Evolutionary conservation across 2,113 vertebrate species (phyloP), one percentile per base, ranked within the genome.

Genomic region (Neolamprologus sp.): DNA sequence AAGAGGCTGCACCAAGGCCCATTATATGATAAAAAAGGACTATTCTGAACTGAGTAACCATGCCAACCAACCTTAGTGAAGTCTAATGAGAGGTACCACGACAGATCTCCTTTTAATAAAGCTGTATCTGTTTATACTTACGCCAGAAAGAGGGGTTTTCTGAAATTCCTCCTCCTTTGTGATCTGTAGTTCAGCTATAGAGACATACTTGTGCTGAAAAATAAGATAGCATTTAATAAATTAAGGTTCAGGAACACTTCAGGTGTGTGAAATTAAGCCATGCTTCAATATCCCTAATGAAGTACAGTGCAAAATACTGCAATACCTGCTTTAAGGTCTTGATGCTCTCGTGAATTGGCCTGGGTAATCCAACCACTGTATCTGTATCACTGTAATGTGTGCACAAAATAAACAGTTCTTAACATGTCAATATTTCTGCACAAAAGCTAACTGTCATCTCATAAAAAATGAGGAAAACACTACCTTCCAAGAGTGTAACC

Each of bases 281-380:
- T 17, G 42, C 11, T 37, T 12, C 14, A 6, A 68, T 68, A 68
- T 21, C 19, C 33, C 33, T 4, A 23, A 30, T 40, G 10, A 68
- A 47, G 78, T 10, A 8, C 2, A 13, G 49, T 3, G 3, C 26
- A 33, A 51, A 30, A 30, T 3, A 7, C 11, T 16, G 14, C 2
- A 6, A 45, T 96, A 99, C 99, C 98, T 97, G 97, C 88, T 99
- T 99, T 89, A 99, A 95, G 26, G 98, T 99, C 94, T 95, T 97
- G 92, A 99, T 99, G 96, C 99, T 99, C 92, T 99, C 99, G 0
- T 99, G 99, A 94, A 99, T 99, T 12, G 99, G 99, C 83, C 98
- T 95, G 85, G 99, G 99, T 92, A 99, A 95, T 5, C 99, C 99
- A 84, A 99, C 98, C 81, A 99, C 97, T 0, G 99, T 99, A 87